phyloP scores from a whole-genome alignment of 2,113 vertebrate species.

The Urocynchramus pylzowi region DNA sequence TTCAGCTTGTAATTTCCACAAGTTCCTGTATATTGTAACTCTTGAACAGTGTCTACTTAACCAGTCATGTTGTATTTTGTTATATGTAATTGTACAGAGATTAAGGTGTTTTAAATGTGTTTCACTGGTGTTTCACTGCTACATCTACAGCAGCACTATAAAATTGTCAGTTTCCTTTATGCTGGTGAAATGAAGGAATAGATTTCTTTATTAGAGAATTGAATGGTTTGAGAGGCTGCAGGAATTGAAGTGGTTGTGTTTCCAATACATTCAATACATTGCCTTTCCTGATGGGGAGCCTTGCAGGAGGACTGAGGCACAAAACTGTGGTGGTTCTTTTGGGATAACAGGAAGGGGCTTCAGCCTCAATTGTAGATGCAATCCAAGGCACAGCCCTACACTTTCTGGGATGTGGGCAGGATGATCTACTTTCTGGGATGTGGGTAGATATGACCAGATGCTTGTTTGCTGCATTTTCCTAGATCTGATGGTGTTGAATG shows the following conservation, averaged over 20 bases:
- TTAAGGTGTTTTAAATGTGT: not conserved
- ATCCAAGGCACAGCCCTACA: not conserved
- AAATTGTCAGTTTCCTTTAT: not conserved
- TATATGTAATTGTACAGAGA: not conserved
- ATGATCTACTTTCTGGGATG: not conserved
- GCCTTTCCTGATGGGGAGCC: not conserved
- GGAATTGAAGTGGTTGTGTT: not conserved
- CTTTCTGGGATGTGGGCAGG: not conserved
- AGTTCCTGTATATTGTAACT: not conserved
- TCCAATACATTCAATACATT: not conserved
- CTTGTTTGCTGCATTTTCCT: not conserved
- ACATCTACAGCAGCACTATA: not conserved
- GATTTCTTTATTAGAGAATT: not conserved
- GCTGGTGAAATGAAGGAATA: not conserved
- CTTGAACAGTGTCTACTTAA: not conserved
- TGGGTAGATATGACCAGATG: not conserved
- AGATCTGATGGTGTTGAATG: not conserved
- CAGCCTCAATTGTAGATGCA: not conserved
- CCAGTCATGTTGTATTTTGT: not conserved
- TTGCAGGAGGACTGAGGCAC: not conserved
- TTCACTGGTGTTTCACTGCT: not conserved
- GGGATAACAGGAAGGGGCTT: not conserved
- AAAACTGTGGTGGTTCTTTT: not conserved
- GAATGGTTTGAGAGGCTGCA: not conserved
- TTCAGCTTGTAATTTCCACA: not conserved